Evolutionary conservation across 2,113 vertebrate genomes (phyloP).

Genomic region (Oryzias melastigma): DNA sequence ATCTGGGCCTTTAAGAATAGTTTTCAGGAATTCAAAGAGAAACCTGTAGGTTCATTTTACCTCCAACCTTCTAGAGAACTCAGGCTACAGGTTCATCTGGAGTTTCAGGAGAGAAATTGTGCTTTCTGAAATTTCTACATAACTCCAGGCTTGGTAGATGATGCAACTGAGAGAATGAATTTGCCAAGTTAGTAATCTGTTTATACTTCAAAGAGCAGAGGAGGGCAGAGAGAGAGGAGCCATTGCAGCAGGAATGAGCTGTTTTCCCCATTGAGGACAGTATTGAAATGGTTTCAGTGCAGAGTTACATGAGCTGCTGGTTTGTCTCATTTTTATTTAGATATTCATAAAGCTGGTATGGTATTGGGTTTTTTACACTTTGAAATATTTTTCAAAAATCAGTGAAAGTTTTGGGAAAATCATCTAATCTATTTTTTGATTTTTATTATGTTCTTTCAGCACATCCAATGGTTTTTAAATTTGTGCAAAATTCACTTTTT

Average conservation of each 20-base stretch:
- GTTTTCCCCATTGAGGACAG: no score
- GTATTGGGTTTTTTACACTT: no score
- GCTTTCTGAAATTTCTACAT: constrained; percentile 20
- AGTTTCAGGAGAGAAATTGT: constrained; percentile 31
- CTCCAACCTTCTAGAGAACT: constrained; percentile 16
- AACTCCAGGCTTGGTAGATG: constrained; percentile 27
- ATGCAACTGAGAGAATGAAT: constrained; percentile 36
- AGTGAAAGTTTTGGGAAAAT: no score
- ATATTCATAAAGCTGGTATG: no score
- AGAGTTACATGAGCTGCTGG: no score
- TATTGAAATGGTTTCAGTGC: no score
- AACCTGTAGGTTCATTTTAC: neutral
- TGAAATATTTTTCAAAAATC: no score
- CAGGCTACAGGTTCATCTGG: constrained; percentile 18
- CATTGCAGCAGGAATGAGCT: neutral
- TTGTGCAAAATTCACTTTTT: no score
- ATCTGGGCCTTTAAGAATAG: neutral
- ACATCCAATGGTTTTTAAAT: no score
- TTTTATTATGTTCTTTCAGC: no score
- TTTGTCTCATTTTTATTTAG: no score
- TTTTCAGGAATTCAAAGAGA: neutral
- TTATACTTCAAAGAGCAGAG: constrained; percentile 44
- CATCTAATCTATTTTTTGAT: no score
- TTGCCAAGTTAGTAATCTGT: constrained; percentile 39
- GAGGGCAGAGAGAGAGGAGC: neutral